phyloP scores from a whole-genome alignment of 2,113 vertebrate species.

The Sapajus apella region DNA sequence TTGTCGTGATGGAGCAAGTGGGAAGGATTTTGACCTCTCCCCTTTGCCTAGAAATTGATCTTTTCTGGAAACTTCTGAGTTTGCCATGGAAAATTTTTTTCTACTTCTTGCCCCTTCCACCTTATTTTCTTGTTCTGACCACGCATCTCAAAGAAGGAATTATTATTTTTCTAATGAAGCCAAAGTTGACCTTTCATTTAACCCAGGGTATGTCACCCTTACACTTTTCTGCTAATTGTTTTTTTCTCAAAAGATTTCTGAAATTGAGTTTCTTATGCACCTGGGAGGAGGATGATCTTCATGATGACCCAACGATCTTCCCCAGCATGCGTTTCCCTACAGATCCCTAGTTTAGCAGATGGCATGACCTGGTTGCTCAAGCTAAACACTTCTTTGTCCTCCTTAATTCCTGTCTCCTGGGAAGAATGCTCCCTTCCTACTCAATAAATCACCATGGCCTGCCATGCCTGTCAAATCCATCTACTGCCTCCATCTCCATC shows the following conservation, averaged over 20 bases:
- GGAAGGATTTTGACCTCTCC: not conserved
- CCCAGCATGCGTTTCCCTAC: not conserved
- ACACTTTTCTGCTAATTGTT: not conserved
- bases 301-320: not conserved
- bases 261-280: not conserved
- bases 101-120: not conserved
- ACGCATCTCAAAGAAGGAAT: not conserved
- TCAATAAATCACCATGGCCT: fast-evolving
- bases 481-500: not conserved
- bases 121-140: not conserved
- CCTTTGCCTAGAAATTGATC: not conserved
- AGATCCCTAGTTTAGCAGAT: not conserved
- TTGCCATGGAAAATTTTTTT: not conserved
- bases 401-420: fast-evolving
- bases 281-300: not conserved
- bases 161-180: not conserved
- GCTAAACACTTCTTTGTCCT: fast-evolving
- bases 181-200: not conserved
- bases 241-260: not conserved
- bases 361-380: not conserved
- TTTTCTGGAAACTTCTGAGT: not conserved
- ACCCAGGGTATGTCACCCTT: not conserved
- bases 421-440: fast-evolving
- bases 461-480: fast-evolving
- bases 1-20: not conserved